Evolutionary conservation across 2,888 invertebrate species (phyloP), one percentile per base, ranked within the genome.

Genomic region (Lobophora halterata): DNA sequence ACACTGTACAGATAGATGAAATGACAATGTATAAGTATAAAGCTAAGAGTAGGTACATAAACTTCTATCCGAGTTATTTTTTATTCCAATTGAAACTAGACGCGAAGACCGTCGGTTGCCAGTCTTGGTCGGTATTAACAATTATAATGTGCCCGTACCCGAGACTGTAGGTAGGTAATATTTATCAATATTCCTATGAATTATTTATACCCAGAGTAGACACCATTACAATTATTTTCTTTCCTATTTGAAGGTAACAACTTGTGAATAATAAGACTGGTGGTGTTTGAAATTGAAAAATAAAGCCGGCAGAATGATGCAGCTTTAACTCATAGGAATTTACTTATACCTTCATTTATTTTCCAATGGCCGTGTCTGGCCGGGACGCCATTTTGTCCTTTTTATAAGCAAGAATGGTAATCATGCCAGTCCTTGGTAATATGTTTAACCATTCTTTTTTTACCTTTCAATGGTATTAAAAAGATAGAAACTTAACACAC

Each of bases 211-310:
- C 65, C 69, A 62, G 67, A 65, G 68, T 75, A 79, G 76, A 76
- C 79, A 75, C 74, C 71, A 79, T 81, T 77, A 79, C 73, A 79
- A 82, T 78, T 77, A 79, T 79, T 79, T 37, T 78, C 76, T 79
- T 78, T 79, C 77, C 70, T 66, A 71, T 72, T 68, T 58, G 65
- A 63, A 69, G 74, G 69, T 66, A 74, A 76, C 73, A 65, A 63
- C 67, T 68, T 52, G 65, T 72, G 79, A 80, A 80, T 81, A 77
- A 72, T 59, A 80, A 79, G 55, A 51, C 31, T 39, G 31, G 30
- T 39, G 52, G 38, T 52, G 58, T 61, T 66, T 60, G 54, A 58
- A 62, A 57, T 64, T 56, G 46, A 63, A 56, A 59, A 49, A 46
- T 53, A 25, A 53, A 50, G 49, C 45, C 39, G 39, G 43, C 35